Evolutionary conservation across 2,888 invertebrate species (phyloP).

Genomic region (Orchestes rusci): DNA sequence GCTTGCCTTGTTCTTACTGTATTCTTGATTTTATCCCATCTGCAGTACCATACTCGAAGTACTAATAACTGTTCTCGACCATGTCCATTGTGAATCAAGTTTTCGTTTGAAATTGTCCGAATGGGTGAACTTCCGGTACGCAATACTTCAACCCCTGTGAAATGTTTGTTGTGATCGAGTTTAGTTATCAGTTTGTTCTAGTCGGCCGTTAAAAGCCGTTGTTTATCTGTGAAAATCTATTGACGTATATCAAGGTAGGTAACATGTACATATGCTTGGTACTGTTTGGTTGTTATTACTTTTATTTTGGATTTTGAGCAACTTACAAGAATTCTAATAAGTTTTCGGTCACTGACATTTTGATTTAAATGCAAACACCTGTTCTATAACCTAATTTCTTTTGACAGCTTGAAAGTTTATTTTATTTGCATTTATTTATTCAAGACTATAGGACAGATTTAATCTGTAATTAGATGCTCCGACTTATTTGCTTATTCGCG

Average conservation of each 20-base stretch:
- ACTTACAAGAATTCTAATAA: no score
- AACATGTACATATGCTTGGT: constrained; percentile 4
- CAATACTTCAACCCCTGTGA: neutral
- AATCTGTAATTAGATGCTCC: no score
- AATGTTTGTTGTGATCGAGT: constrained; percentile 18
- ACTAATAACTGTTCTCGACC: constrained; percentile 22
- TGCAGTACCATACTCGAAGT: constrained; percentile 18
- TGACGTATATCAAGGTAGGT: constrained; percentile 10
- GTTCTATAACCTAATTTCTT: no score
- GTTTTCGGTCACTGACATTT: no score
- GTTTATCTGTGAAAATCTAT: constrained; percentile 6
- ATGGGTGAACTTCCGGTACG: constrained; percentile 6
- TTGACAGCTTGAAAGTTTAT: no score
- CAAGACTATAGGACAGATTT: no score
- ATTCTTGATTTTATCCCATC: constrained; percentile 23
- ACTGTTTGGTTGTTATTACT: no score
- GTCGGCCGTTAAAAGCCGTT: constrained; percentile 8
- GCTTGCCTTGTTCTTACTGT: constrained; percentile 21
- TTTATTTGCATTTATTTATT: no score
- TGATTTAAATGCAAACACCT: no score
- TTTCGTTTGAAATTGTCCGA: constrained; percentile 6
- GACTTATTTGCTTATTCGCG: no score
- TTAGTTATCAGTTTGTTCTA: constrained; percentile 9
- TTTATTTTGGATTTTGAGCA: no score
- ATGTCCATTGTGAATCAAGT: constrained; percentile 9